A percentile compares a stretch with the other conserved stretches of the same genome.
Conservation (phyloP, 1,140 invertebrate genomes). For the Hylaeus volcanicus region DNA sequence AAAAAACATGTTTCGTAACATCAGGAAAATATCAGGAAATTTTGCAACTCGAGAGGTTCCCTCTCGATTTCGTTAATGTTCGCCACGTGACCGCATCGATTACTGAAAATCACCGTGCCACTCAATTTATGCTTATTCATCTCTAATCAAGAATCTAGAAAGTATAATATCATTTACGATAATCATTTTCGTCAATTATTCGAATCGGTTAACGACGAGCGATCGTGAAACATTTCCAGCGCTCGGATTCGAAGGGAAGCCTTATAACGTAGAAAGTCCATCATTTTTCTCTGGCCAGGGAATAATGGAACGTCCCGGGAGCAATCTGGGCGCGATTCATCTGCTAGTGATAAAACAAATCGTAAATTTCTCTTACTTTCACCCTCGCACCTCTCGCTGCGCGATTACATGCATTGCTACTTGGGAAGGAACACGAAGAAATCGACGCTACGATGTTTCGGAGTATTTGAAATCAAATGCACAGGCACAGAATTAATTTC, state of each 20-base stretch:
- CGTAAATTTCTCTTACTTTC: constrained; percentile 22
- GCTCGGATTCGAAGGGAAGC: neutral
- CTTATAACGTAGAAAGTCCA: neutral
- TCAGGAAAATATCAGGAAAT: no score
- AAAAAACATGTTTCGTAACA: no score
- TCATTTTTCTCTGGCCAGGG: neutral
- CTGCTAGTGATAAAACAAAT: constrained; percentile 12
- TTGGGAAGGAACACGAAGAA: no score
- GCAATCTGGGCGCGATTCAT: neutral
- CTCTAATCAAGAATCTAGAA: constrained; percentile 12
- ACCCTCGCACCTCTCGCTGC: neutral
- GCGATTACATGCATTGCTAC: neutral
- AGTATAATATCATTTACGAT: neutral
- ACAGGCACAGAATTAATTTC: no score
- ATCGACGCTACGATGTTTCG: no score
- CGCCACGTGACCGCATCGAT: neutral
- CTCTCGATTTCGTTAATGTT: no score
- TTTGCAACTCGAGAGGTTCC: no score
- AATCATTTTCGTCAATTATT: neutral
- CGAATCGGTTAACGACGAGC: neutral
- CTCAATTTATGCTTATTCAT: neutral
- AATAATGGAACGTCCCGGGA: neutral
- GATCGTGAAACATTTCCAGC: neutral
- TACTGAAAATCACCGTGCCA: neutral
- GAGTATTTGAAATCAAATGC: no score